Base-by-base conservation (phyloP, 2,797 vertebrate species). In the Lophotriccus pileatus region DNA sequence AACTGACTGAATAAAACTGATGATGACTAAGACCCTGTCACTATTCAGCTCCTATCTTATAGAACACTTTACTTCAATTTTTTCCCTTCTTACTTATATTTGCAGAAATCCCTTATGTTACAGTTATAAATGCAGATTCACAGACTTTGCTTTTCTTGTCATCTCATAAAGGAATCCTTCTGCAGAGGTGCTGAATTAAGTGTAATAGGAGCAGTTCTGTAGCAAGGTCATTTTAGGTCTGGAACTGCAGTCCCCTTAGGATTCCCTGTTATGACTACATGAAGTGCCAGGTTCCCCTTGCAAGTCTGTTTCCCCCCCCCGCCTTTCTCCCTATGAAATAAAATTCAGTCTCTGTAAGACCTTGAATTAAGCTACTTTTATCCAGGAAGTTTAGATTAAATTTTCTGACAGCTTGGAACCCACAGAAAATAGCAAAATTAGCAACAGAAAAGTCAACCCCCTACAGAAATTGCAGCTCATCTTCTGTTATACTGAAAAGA, bases 61-160 rank as follows among this genome's bases (percentile, higher is more conserved):
- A 67, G 43, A 47, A 70, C 21, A 21, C 82, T 86, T 93, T 81
- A 80, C 67, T 92, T 91, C 49, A 81, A 43, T 44, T 47, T 44
- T 66, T 80, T 43, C 17, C 43, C 24, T 55, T 69, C 84, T 84
- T 87, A n/a, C 67, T 49, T 87, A 88, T 69, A 94, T 87, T 95
- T 84, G 84, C 86, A 64, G 21, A 90, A 94, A 41, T 93, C 70
- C 83, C 59, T 63, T 84, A 89, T n/a, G 53, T 64, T 91, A 84
- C 44, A 25, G 25, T 64, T 95, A 78, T 4, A 94, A 93, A 92
- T 2, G 52, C 66, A 86, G 68, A 50, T 78, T 97, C 66, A 89
- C 72, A 95, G 75, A 86, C 94, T 93, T 89, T 74, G 52, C 89
- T 93, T 91, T 93, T 96, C 78, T 86, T 94, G 89, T 92, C 52